Evolutionary conservation across 2,888 invertebrate genomes (phyloP).

Genomic region (Plusia festucae): DNA sequence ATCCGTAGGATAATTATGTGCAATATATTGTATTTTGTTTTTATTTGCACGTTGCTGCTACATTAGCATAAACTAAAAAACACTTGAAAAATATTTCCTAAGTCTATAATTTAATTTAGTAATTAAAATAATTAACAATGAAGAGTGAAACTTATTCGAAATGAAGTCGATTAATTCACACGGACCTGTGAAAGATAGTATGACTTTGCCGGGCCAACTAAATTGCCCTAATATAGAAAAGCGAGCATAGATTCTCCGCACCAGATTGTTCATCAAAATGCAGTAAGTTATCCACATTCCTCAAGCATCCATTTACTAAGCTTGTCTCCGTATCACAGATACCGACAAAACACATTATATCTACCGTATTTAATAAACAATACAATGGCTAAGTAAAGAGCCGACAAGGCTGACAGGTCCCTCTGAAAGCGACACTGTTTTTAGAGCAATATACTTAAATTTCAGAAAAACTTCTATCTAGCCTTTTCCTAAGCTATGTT

Average conservation of each 20-base stretch:
- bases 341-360: slow-evolving; percentile 87
- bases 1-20: too few species aligned
- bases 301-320: slow-evolving; percentile 74
- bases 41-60: too few species aligned
- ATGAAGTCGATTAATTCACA: too few species aligned
- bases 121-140: too few species aligned
- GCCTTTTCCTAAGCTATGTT: too few species aligned
- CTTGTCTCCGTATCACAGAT: slow-evolving; percentile 79
- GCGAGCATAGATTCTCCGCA: neutral
- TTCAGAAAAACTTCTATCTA: too few species aligned
- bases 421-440: slow-evolving; percentile 57
- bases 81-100: too few species aligned
- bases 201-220: neutral
- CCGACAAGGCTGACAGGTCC: slow-evolving; percentile 64
- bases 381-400: slow-evolving; percentile 82
- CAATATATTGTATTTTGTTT: too few species aligned
- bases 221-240: neutral
- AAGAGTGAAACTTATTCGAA: too few species aligned
- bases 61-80: too few species aligned
- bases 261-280: slow-evolving; percentile 26
- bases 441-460: too few species aligned
- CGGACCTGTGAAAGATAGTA: neutral
- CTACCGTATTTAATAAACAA: slow-evolving; percentile 82
- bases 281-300: slow-evolving; percentile 63
- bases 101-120: too few species aligned